Base-by-base conservation (phyloP, 2,797 vertebrate species). In the Ataeniobius toweri region DNA sequence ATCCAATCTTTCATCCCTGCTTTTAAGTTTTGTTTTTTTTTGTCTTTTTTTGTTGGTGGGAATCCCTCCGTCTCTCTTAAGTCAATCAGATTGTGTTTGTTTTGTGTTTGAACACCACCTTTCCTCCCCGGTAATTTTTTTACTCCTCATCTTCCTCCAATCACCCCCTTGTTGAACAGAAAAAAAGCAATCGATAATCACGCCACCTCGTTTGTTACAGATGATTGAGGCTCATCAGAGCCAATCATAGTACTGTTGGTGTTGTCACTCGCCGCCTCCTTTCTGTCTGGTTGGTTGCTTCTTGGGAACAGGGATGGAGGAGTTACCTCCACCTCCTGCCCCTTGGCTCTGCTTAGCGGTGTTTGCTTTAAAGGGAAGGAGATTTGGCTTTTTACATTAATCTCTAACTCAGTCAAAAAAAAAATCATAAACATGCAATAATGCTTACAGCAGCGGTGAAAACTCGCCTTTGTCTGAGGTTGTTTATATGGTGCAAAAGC, bases 211-310 rank as follows among this genome's bases (percentile, higher is more conserved):
- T 74, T 86, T 56, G 59, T 71, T 75, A 72, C 88, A 90, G 90
- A 88, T 89, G 92, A 95, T 86, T 90, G 84, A 93, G 86, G 89
- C 79, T 90, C 86, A 84, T 88, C 89, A 88, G 88, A 91, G 83
- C 90, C 92, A 86, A 94, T 96, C 86, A 85, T 95, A 97, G 97
- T 98, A 97, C 97, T 97, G 97, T 98, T 98, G 97, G 97, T 97
- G 96, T 97, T 97, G 97, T 96, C 96, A 95, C 95, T 94, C 95
- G 91, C 93, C 93, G 91, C 94, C 93, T 93, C 88, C 93, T 94
- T 82, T 88, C 84, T 95, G 91, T 93, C 85, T 93, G 93, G 92
- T 94, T 93, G 90, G 90, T 90, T 81, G 91, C 90, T 93, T 90
- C 90, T 93, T 88, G 76, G 84, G 87, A 55, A 6, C 48, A 51